These are phyloP conservation scores for Copsychus sechellarum DNA, from an alignment of 2,113 vertebrate genomes.

Conservation along the genomic window DNA sequence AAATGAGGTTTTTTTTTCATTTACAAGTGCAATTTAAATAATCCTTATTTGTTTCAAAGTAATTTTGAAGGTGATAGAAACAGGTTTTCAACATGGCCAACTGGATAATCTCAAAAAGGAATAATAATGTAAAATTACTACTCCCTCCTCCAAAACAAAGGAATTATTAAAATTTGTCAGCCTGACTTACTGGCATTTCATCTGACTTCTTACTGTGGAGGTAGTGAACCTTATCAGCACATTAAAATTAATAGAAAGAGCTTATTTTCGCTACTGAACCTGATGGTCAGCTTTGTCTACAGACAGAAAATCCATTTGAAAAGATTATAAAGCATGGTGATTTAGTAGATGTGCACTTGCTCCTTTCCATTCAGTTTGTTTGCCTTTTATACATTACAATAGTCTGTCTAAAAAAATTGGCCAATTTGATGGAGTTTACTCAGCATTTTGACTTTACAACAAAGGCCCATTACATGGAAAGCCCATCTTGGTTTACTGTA, in stretches of 20 bases:
- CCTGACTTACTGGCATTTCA: neutral
- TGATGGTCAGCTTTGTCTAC: neutral
- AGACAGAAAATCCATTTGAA: neutral
- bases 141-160: neutral
- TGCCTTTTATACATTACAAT: neutral
- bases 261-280: neutral
- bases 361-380: neutral
- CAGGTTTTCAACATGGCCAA: neutral
- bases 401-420: neutral
- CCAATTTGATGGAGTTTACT: neutral
- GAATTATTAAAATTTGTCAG: neutral
- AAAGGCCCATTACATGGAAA: neutral
- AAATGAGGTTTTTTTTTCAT: neutral
- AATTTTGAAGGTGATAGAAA: neutral
- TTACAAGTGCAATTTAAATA: neutral
- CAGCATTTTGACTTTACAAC: neutral
- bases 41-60: neutral
- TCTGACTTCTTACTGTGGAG: neutral
- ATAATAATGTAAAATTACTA: neutral
- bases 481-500: neutral
- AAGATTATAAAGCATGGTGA: neutral
- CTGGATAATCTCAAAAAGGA: neutral
- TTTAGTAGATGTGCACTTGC: neutral
- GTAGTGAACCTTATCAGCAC: neutral
- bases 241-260: neutral